Percentiles rank a stretch among this genome's conserved stretches.
Conservation (phyloP, 2,113 vertebrate genomes). For the Maccullochella peelii region DNA sequence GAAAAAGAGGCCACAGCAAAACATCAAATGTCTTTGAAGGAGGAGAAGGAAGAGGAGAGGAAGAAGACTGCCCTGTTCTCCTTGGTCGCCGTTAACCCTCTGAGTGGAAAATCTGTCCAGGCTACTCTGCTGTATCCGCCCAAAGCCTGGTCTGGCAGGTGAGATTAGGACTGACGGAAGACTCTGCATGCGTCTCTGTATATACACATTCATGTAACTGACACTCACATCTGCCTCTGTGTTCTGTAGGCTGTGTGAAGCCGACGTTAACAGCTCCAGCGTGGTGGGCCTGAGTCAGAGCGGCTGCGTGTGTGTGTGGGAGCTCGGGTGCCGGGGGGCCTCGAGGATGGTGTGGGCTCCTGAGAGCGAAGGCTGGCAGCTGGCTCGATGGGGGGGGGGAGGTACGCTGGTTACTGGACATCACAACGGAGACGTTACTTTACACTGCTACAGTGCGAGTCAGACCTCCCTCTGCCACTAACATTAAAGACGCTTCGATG, state of each 20-base stretch:
- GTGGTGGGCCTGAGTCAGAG: slow-evolving; percentile 72
- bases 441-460: slow-evolving; percentile 42
- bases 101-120: slow-evolving; percentile 56
- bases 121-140: slow-evolving; percentile 58
- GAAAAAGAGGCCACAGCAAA: neutral
- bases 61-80: slow-evolving; percentile 50
- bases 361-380: slow-evolving; percentile 67
- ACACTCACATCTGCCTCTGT: neutral
- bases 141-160: slow-evolving; percentile 73
- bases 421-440: slow-evolving; percentile 70
- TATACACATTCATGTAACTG: accelerated
- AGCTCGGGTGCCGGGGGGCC: slow-evolving; percentile 14
- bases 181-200: accelerated
- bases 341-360: slow-evolving; percentile 40
- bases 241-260: slow-evolving; percentile 66
- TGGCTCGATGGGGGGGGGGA: slow-evolving; percentile 69
- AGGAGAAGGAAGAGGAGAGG: neutral
- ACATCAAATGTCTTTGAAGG: slow-evolving; percentile 11
- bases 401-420: slow-evolving; percentile 71
- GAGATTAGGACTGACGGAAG: slow-evolving; percentile 17
- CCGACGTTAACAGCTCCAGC: slow-evolving; percentile 31
- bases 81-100: slow-evolving; percentile 73
- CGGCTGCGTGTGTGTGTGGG: slow-evolving; percentile 73
- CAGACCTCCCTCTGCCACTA: neutral
- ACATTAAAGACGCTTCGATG: accelerated